Percentiles rank a stretch among this genome's conserved stretches.
phyloP scores from a whole-genome alignment of 1,140 invertebrate species.

The Lineus longissimus region DNA sequence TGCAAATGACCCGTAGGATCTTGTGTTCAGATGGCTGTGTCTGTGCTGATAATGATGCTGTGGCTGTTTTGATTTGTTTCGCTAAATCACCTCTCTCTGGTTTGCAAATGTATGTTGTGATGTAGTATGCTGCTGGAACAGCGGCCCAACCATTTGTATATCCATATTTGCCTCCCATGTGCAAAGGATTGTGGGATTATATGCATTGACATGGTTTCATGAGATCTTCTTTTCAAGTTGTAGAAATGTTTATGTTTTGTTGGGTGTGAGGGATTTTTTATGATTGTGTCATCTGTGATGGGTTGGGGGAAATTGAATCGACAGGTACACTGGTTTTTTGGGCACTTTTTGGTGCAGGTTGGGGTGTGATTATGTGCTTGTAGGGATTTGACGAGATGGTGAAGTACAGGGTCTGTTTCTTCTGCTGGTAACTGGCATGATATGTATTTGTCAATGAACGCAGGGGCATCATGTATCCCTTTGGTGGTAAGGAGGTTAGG shows the following conservation, averaged over 20 bases:
- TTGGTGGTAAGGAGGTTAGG: no score
- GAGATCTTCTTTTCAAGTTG: conserved; percentile 5
- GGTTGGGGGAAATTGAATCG: conserved; percentile 24
- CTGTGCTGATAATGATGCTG: conserved; percentile 10
- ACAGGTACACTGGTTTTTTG: no score
- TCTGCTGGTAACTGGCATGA: no score
- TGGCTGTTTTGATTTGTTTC: conserved; percentile 12
- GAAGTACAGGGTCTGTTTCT: no score
- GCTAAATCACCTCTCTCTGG: conserved; percentile 24
- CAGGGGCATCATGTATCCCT: no score
- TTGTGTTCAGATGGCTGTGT: conserved; percentile 16
- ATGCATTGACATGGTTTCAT: conserved; percentile 19
- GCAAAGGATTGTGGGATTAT: conserved; percentile 20
- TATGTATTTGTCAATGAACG: no score
- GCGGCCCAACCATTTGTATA: conserved; percentile 21
- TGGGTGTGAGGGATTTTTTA: conserved; percentile 11
- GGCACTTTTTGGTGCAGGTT: no score
- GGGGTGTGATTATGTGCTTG: no score
- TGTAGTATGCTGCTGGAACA: conserved; percentile 27
- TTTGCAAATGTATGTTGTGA: conserved; percentile 26
- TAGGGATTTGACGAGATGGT: no score
- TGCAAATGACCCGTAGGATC: conserved; percentile 8
- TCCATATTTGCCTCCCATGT: conserved; percentile 29
- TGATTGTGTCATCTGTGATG: conserved; percentile 10
- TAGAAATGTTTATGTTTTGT: conserved; percentile 22